Base-by-base conservation (phyloP, 2,797 vertebrate species). In the Propithecus perrieri region DNA sequence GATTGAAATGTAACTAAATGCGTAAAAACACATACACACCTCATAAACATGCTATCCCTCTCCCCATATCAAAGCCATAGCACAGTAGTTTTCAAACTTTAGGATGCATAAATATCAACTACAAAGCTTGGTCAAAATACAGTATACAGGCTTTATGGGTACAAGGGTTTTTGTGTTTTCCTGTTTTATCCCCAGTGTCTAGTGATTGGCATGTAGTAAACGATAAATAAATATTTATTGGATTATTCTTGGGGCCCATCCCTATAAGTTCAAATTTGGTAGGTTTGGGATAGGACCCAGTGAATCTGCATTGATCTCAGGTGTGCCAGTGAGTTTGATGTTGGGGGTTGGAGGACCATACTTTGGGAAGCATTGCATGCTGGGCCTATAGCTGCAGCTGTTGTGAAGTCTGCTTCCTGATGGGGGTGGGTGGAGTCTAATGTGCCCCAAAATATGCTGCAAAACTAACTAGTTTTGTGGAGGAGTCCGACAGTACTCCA, bases 1-100 rank as follows among this genome's bases (percentile, higher is more conserved):
- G 41, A 50, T 15, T 75, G 8, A 57, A 63, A 0, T 92, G 33
- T 75, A 83, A 76, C 33, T 38, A 67, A 65, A 24, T 53, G 13
- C 7, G 8, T 43, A 89, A 61, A 78, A 46, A 85, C 33, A 78
- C 20, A 79, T n/a, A 24, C 4, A 57, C 7, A 9, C 41, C 1
- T 35, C 7, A 26, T 24, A 75, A 87, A 43, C 13, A 20, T 63
- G 28, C 26, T 18, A 35, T 4, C 38, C 46, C 4, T 63, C 46
- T 63, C 28, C n/a, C 20, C 41, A 43, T 67, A 33, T 72, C 4
- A 84, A 86, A 91, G 38, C n/a, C 30, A 38, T 41, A 46, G 28
- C 14, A n/a, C 55, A 76, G 5, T 79, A 41, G 30, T 78, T 80
- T 89, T 61, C 33, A 61, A 88, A 72, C 46, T 95, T 93, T 15